A percentile compares a stretch with the other conserved stretches of the same genome.
Conservation (phyloP, 2,797 vertebrate genomes). For the Phylloscopus collybita region DNA sequence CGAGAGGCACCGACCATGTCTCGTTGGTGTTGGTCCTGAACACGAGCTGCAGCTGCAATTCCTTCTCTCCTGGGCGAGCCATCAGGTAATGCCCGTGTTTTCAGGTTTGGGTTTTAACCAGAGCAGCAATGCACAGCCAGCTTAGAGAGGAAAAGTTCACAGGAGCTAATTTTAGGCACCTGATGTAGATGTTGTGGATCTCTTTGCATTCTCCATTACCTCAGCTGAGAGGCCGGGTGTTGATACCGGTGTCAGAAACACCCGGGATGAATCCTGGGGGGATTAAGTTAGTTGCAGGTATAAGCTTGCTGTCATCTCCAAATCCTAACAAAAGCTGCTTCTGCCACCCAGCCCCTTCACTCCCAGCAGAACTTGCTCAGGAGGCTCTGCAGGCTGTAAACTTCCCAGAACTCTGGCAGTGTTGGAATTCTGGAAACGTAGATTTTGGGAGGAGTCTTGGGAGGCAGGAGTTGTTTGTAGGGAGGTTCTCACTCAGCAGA, state of each 20-base stretch:
- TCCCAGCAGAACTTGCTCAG: neutral
- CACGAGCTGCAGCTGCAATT: neutral
- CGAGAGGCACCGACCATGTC: neutral
- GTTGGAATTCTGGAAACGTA: too few species aligned
- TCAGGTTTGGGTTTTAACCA: neutral
- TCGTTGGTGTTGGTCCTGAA: too few species aligned
- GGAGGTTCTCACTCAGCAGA: neutral
- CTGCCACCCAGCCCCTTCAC: rapidly evolving
- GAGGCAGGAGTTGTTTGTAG: neutral
- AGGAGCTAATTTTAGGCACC: slow-evolving; percentile 21
- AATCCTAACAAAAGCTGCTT: neutral
- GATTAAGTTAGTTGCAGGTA: neutral
- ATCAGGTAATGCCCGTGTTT: neutral
- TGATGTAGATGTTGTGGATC: slow-evolving; percentile 5
- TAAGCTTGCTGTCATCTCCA: neutral
- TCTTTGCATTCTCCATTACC: slow-evolving; percentile 36
- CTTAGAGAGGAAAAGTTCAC: slow-evolving; percentile 20
- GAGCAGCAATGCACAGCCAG: neutral
- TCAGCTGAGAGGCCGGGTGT: neutral
- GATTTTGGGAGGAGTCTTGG: too few species aligned
- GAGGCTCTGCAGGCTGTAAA: neutral
- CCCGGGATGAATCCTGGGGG: neutral
- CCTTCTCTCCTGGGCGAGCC: neutral
- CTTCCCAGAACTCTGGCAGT: neutral
- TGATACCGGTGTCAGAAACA: neutral